These are phyloP conservation scores for Hypomesus transpacificus DNA, from an alignment of 2,113 vertebrate species.

Conservation along the genomic window DNA sequence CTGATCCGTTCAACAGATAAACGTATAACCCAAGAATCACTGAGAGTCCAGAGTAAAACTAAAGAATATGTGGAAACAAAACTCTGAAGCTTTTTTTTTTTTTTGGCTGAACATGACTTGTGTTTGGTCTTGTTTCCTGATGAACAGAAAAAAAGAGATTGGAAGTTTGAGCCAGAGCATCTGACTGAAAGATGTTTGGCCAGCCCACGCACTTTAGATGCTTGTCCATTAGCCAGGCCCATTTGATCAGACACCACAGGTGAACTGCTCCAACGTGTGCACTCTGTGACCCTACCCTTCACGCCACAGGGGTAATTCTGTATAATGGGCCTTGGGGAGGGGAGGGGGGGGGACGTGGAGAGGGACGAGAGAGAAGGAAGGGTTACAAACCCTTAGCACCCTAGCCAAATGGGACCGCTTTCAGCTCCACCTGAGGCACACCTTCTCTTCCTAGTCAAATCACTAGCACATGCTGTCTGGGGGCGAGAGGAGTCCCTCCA, in stretches of 20 bases:
- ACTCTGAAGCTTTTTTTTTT: background rate
- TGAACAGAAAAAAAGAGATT: constrained; percentile 15
- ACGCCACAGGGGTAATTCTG: constrained; percentile 19
- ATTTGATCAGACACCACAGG: constrained; percentile 41
- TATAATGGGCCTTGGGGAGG: constrained; percentile 30
- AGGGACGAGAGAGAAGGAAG: constrained; percentile 26
- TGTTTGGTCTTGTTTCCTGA: constrained; percentile 26
- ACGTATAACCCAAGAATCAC: constrained; percentile 59
- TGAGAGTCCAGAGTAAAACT: background rate
- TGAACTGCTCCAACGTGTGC: constrained; percentile 29
- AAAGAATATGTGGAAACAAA: constrained; percentile 9
- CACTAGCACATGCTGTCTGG: constrained; percentile 58
- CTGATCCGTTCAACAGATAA: constrained; percentile 58
- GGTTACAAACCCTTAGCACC: constrained; percentile 3
- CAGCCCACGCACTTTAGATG: constrained; percentile 27
- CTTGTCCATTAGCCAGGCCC: constrained; percentile 40
- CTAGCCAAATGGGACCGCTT: constrained; percentile 1
- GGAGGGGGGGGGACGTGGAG: constrained; percentile 6
- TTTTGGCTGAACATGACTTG: constrained; percentile 17
- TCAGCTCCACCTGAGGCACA: constrained; percentile 56
- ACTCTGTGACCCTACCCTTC: constrained; percentile 8
- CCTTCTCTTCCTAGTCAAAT: constrained; percentile 59
- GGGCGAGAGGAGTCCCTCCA: constrained; percentile 24
- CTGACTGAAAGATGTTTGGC: constrained; percentile 54
- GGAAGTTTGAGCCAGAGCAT: constrained; percentile 32